These are phyloP conservation scores for Limenitis camilla DNA, from an alignment of 2,888 invertebrate species.

Conservation along the genomic window DNA sequence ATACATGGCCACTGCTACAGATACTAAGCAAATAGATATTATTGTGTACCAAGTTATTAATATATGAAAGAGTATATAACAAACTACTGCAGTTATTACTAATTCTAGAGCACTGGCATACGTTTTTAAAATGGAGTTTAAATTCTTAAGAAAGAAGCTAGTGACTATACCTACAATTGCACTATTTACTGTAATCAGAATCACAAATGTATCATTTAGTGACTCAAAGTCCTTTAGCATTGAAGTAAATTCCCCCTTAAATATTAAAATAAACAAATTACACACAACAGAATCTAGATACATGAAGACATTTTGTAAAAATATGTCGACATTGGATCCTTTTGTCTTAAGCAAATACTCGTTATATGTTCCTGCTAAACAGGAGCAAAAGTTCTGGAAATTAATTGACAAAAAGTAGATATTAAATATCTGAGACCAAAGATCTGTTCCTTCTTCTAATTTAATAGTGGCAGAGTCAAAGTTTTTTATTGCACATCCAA, in stretches of 20 bases:
- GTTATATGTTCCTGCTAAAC: constrained; percentile 96
- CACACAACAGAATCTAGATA: constrained; percentile 95
- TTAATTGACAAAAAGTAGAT: constrained; percentile 79
- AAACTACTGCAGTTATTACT: constrained; percentile 90
- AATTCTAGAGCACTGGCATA: constrained; percentile 96
- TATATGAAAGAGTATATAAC: constrained; percentile 89
- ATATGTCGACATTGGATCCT: constrained; percentile 89
- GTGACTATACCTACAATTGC: constrained; percentile 94
- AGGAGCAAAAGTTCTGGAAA: constrained; percentile 91
- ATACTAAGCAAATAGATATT: constrained; percentile 86
- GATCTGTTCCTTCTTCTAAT: constrained; percentile 37
- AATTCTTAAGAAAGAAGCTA: constrained; percentile 91
- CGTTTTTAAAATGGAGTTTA: constrained; percentile 96
- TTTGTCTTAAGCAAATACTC: constrained; percentile 92
- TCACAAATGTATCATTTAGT: constrained; percentile 79
- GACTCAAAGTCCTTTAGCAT: constrained; percentile 76
- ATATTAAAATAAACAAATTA: constrained; percentile 82
- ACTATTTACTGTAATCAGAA: constrained; percentile 90
- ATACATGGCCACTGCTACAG: constrained; percentile 88
- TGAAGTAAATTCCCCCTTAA: constrained; percentile 77
- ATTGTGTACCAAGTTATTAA: constrained; percentile 88
- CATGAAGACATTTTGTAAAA: constrained; percentile 96
- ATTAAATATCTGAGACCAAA: constrained; percentile 64
- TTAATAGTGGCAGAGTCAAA: constrained; percentile 71
- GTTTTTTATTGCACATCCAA: constrained; percentile 94